Conservation (phyloP, 2,888 invertebrate species). For the Leucophora obtusa region DNA sequence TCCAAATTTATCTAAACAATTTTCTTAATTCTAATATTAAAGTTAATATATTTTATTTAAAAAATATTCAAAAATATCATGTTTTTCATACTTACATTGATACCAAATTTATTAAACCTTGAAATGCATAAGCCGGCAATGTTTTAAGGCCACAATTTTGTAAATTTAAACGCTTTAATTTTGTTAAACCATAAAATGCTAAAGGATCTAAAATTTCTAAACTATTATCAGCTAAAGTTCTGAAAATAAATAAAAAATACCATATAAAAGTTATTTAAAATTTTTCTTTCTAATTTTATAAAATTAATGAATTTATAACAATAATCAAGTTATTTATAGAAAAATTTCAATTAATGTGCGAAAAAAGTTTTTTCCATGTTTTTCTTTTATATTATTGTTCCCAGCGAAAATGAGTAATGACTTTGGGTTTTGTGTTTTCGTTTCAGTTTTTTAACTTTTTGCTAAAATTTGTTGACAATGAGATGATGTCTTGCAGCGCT, state of each 20-base stretch:
- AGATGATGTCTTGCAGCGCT: background rate
- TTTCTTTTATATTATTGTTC: background rate
- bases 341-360: conserved; percentile 30
- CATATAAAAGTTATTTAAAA: background rate
- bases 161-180: conserved; percentile 78
- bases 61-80: too few relatives aligned
- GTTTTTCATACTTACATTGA: conserved; percentile 76
- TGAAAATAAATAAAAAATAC: conserved; percentile 57
- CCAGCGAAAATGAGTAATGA: conserved; percentile 25
- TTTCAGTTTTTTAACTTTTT: background rate
- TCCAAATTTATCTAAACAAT: too few relatives aligned
- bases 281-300: background rate
- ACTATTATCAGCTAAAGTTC: conserved; percentile 86
- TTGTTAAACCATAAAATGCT: conserved; percentile 81
- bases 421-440: background rate
- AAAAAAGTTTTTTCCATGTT: background rate
- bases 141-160: conserved; percentile 79
- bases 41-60: too few relatives aligned
- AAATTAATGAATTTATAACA: conserved; percentile 33
- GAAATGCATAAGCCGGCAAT: conserved; percentile 77
- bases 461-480: background rate
- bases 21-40: too few relatives aligned
- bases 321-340: conserved; percentile 32
- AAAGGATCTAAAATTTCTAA: conserved; percentile 84
- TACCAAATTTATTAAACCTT: conserved; percentile 75